A percentile compares a stretch with the other conserved stretches of the same genome.
Conservation (phyloP, 2,797 vertebrate genomes). For the Microctenopoma steveboyesi region DNA sequence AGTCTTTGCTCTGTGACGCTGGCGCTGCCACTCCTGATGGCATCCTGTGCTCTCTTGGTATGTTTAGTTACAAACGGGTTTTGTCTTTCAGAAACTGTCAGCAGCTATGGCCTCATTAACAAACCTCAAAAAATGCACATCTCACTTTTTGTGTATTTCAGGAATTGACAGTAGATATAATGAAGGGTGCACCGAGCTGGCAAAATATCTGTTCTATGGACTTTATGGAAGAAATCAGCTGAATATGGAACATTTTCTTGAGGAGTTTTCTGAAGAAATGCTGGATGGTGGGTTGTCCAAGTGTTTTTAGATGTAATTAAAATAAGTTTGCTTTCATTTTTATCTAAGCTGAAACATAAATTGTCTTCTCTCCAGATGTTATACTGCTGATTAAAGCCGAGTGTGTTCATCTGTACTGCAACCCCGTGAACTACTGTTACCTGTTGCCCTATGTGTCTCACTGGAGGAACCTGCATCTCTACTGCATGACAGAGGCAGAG, state of each 20-base stretch:
- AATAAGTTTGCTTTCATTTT: background rate
- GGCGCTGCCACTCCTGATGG: slow-evolving; percentile 87
- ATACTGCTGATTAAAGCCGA: slow-evolving; percentile 94
- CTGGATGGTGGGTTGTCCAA: slow-evolving; percentile 88
- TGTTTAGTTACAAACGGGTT: slow-evolving; percentile 35
- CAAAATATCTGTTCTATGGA: slow-evolving; percentile 93
- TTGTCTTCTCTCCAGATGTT: slow-evolving; percentile 84
- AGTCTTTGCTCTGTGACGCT: slow-evolving; percentile 86
- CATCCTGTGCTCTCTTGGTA: slow-evolving; percentile 95
- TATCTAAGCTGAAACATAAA: background rate
- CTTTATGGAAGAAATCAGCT: slow-evolving; percentile 88
- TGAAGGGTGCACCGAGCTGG: slow-evolving; percentile 94
- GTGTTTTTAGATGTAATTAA: background rate
- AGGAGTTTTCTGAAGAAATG: slow-evolving; percentile 94
- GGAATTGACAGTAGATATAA: slow-evolving; percentile 98
- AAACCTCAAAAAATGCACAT: background rate
- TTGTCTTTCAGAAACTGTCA: background rate
- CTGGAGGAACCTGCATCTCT: slow-evolving; percentile 97
- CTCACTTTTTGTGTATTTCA: slow-evolving; percentile 57
- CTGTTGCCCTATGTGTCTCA: slow-evolving; percentile 92
- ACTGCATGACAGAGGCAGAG: slow-evolving; percentile 95
- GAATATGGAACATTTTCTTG: slow-evolving; percentile 83
- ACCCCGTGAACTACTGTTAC: slow-evolving; percentile 93
- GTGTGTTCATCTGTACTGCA: slow-evolving; percentile 96
- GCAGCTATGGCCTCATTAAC: background rate